A percentile compares a stretch with the other conserved stretches of the same genome.
These are phyloP conservation scores for Mesoligia furuncula DNA, from an alignment of 2,888 invertebrate species.

Conservation along the genomic window DNA sequence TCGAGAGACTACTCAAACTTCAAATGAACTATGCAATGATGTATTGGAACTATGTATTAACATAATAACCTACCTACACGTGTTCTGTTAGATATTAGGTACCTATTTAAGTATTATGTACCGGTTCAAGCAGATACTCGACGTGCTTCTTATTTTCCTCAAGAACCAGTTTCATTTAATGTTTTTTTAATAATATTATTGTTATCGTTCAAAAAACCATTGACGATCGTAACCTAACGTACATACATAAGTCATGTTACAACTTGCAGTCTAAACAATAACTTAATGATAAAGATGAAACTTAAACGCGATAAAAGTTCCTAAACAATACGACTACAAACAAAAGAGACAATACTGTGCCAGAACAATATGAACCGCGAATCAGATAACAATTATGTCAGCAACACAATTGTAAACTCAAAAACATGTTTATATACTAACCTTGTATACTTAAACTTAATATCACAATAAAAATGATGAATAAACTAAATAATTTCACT, in stretches of 20 bases:
- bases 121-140: background rate
- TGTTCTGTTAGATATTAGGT: background rate
- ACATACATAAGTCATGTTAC: background rate
- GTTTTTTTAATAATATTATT: background rate
- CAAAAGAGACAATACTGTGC: slow-evolving; percentile 27
- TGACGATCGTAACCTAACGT: background rate
- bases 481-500: slow-evolving; percentile 45
- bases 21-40: too few relatives aligned
- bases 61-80: background rate
- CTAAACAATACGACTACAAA: slow-evolving; percentile 10
- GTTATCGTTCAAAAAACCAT: background rate
- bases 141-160: slow-evolving; percentile 22
- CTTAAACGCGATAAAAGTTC: slow-evolving; percentile 33
- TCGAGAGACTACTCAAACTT: background rate
- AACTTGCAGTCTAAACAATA: slow-evolving; percentile 26
- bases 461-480: slow-evolving; percentile 58
- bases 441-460: slow-evolving; percentile 61
- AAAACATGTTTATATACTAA: slow-evolving; percentile 52
- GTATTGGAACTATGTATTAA: background rate
- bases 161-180: slow-evolving; percentile 19
- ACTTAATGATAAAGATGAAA: slow-evolving; percentile 29
- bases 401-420: slow-evolving; percentile 18
- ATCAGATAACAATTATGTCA: slow-evolving; percentile 40
- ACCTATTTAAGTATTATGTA: background rate
- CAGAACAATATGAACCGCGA: slow-evolving; percentile 38